Percentiles rank a stretch among this genome's conserved stretches.
These are phyloP conservation scores for Oxyruncus cristatus DNA, from an alignment of 2,113 vertebrate species.

Conservation along the genomic window DNA sequence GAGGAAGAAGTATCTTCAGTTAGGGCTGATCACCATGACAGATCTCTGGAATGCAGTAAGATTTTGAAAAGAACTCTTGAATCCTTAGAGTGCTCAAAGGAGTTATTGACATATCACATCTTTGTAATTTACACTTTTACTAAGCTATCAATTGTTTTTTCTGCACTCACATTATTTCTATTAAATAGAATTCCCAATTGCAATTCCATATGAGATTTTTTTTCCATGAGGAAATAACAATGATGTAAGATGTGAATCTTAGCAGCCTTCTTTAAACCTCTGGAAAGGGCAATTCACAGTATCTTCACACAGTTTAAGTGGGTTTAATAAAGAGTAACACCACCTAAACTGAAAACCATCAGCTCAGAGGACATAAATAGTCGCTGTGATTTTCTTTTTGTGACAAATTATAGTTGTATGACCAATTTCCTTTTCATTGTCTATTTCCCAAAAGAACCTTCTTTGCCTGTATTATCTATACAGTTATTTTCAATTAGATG, in stretches of 20 bases:
- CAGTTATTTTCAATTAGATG: background rate
- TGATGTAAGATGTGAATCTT: background rate
- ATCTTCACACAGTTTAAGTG: background rate
- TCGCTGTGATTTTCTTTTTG: background rate
- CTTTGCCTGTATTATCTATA: background rate
- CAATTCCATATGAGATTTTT: background rate
- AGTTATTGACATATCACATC: background rate
- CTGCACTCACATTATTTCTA: background rate
- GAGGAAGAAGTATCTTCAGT: background rate
- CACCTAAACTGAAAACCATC: background rate
- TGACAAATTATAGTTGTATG: background rate
- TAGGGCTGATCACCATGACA: background rate
- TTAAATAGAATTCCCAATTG: background rate
- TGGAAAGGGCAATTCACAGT: background rate
- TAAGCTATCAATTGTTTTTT: background rate
- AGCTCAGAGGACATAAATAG: background rate
- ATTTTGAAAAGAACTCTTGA: background rate
- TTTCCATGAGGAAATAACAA: background rate
- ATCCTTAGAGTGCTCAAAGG: fast-evolving
- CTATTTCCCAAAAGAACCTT: background rate
- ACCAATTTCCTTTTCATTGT: background rate
- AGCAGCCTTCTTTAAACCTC: background rate
- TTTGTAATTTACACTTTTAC: background rate
- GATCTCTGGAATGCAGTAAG: background rate
- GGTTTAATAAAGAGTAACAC: background rate